Evolutionary conservation across 2,113 vertebrate species (phyloP), one percentile per base, ranked within the genome.

Genomic region (Corythornis vintsioides): DNA sequence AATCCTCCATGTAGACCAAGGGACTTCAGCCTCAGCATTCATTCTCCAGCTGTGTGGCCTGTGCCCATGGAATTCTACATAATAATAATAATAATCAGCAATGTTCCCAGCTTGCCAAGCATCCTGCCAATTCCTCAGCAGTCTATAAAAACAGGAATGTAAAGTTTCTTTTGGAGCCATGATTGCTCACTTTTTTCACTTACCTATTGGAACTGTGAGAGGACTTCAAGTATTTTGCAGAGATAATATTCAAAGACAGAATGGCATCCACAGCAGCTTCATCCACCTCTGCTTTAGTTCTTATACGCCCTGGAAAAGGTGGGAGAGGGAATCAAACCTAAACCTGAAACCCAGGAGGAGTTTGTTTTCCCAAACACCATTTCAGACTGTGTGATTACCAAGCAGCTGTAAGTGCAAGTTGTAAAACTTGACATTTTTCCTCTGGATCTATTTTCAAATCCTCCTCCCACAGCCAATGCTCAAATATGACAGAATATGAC

Each of bases 201-300:
- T 93, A 99, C 99, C 99, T 99, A 98, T 98, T 99, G 85, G 98
- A 98, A 96, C 96, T 99, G 96, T 99, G 98, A 77, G 99, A 99
- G 2, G 99, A 98, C 89, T 99, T 99, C 93, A 99, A 97, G 95
- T 99, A 99, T 96, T 99, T 99, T 52, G 99, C 99, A 55, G 99
- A 99, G 94, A 99, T 99, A 38, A 99, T 99, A 95, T 99, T 99
- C 45, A 99, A 98, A 63, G 99, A 99, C 53, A 99, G 96, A 79
- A 99, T 98, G 3, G 99, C 98, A 56, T 99, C 99, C 12, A 98
- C 97, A 5, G 98, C 98, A 43, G 98, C 93, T 73, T 99, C 99
- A 47, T 99, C 98, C 67, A 99, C 99, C 91, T 99, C 99, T 5
- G 99, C 96, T 95, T 99, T 99, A 96, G 96, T 99, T 91, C 99